Evolutionary conservation across 2,797 vertebrate genomes (phyloP), one percentile per base, ranked within the genome.

Genomic region (Erpetoichthys calabaricus): DNA sequence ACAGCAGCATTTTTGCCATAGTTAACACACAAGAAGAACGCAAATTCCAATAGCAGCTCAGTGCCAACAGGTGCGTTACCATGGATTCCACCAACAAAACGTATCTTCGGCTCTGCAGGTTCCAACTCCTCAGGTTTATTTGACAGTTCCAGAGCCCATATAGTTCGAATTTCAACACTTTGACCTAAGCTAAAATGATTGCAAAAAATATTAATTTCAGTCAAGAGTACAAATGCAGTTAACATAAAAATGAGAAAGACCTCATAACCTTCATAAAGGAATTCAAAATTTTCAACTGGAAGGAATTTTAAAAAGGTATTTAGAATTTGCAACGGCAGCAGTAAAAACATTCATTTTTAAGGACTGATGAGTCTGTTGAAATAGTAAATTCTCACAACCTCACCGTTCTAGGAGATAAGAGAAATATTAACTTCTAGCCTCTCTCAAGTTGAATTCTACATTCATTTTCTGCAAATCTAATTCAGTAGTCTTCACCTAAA

Each of bases 101-200:
- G 89, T 70, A 98, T 91, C 79, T 95, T 98, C 6, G 96, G 94
- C 69, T 99, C 70, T 55, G 90, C 88, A 0, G 89, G 91, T 63
- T 97, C 93, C 0, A 83, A 72, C 56, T 86, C 65, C 5, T 78
- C 80, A 49, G 94, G 94, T 45, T 86, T 91, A 78, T 97, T 94
- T 62, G 94, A 95, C 76, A 99, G 97, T 80, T 98, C 94, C 3
- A 99, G 80, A 60, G 91, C 94, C 90, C 81, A 91, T 60, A 99
- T 90, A 50, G 81, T 87, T 63, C 93, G 83, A 64, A 84, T 79
- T 69, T 98, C 94, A 5, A 87, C 79, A 6, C 94, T 99, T 63
- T 91, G 88, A 53, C 96, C 92, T 86, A 98, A 80, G 66, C 94
- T 99, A 69, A 63, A 56, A 63, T 25, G 25, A 25, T 25, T 25